Percentiles rank a stretch among this genome's conserved stretches.
These are phyloP conservation scores for Pandemis corylana DNA, from an alignment of 2,888 invertebrate species.

Conservation along the genomic window DNA sequence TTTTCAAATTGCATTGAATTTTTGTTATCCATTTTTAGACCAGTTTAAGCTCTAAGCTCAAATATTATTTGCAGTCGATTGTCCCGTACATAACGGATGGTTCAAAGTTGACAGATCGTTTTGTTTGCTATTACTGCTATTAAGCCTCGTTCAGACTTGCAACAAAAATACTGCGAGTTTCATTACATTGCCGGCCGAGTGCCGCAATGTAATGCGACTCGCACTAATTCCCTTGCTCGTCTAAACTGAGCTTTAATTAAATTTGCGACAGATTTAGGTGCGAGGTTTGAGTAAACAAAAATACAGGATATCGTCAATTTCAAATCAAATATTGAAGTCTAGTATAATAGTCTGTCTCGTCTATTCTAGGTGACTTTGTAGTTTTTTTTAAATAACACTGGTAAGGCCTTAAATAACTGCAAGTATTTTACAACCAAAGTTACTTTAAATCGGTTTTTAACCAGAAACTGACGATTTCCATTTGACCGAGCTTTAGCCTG, in stretches of 20 bases:
- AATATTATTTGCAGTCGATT: constrained; percentile 20
- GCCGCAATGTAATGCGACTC: too few species aligned
- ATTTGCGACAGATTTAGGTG: too few species aligned
- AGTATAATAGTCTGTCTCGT: not conserved
- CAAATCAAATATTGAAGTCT: not conserved
- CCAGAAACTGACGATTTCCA: too few species aligned
- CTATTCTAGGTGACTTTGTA: too few species aligned
- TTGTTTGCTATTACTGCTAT: not conserved
- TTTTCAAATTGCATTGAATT: not conserved
- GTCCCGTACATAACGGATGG: not conserved
- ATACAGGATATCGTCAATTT: not conserved
- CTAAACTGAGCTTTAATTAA: too few species aligned
- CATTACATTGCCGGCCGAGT: too few species aligned
- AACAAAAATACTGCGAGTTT: too few species aligned
- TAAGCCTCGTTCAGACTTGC: not conserved
- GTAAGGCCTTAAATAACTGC: too few species aligned
- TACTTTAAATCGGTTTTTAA: too few species aligned
- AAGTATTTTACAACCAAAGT: too few species aligned
- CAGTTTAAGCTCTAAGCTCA: not conserved
- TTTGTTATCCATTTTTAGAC: not conserved
- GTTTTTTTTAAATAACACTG: too few species aligned
- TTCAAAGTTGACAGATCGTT: not conserved
- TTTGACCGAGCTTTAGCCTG: not conserved
- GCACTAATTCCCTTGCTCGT: too few species aligned
- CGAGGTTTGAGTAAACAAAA: not conserved